These are phyloP conservation scores for Burhinus oedicnemus DNA, from an alignment of 2,113 vertebrate genomes.

Conservation along the genomic window DNA sequence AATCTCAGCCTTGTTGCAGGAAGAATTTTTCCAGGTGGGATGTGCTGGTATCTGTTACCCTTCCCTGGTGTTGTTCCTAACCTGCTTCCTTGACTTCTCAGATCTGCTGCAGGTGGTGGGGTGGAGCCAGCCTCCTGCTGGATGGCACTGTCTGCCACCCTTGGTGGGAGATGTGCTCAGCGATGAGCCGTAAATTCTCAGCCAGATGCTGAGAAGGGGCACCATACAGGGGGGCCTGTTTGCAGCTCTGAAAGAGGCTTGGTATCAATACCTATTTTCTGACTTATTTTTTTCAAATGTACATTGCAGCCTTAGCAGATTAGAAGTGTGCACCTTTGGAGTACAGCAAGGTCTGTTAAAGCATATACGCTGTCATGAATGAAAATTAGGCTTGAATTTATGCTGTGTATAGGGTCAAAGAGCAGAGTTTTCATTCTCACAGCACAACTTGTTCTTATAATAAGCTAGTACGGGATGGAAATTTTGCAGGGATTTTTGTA, in stretches of 20 bases:
- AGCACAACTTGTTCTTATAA: not conserved
- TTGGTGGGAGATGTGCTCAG: not conserved
- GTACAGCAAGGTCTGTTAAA: not conserved
- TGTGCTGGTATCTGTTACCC: not conserved
- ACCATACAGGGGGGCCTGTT: not conserved
- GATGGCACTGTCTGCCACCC: not conserved
- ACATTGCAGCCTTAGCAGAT: not conserved
- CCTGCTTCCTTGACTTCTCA: not conserved
- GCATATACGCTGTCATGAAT: not conserved
- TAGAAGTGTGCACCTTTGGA: not conserved
- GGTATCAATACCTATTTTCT: not conserved
- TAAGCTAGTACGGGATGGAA: not conserved
- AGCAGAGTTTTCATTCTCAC: not conserved
- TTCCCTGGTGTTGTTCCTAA: not conserved
- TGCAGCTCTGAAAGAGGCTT: not conserved
- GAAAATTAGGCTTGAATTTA: not conserved
- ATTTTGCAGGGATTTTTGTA: not conserved
- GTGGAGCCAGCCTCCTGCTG: not conserved
- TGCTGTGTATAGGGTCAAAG: not conserved
- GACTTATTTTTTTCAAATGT: not conserved
- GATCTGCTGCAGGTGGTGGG: not conserved
- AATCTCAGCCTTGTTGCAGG: not conserved
- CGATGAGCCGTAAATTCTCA: not conserved
- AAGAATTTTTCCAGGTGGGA: not conserved
- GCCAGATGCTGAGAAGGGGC: not conserved